Evolutionary conservation across 2,113 vertebrate species (phyloP).

Genomic region (Ploceus nigricollis): DNA sequence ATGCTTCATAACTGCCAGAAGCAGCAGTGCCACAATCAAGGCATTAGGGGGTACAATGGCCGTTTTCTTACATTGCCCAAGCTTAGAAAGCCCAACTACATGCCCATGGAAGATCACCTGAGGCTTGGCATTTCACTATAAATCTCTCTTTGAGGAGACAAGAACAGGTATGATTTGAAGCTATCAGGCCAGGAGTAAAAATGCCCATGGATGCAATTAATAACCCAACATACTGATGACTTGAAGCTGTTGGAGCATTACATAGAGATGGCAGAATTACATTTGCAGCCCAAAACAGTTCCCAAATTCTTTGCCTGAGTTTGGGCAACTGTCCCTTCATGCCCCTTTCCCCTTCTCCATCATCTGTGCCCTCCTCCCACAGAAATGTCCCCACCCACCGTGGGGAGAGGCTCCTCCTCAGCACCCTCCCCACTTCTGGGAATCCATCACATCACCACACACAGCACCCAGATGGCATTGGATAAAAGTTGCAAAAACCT

Average conservation of each 20-base stretch:
- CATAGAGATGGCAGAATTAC: accelerated
- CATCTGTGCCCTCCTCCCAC: not conserved
- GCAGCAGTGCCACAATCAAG: not conserved
- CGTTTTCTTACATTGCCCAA: accelerated
- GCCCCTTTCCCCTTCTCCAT: not conserved
- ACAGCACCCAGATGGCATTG: accelerated
- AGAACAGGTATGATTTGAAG: not conserved
- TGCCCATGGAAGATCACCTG: not conserved
- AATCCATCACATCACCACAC: not conserved
- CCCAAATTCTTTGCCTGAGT: not conserved
- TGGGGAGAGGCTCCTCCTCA: not conserved
- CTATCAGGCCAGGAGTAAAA: not conserved
- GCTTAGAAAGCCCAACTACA: not conserved
- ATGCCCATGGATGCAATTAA: not conserved
- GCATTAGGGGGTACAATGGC: not conserved
- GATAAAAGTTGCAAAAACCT: not conserved
- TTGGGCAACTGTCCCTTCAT: accelerated
- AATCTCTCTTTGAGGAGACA: not conserved
- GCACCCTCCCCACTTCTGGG: not conserved
- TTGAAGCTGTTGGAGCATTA: not conserved
- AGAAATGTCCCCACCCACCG: accelerated
- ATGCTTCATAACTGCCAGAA: accelerated
- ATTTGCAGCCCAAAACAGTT: not conserved
- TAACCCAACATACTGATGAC: not conserved
- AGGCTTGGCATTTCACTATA: not conserved